Evolutionary conservation across 92 coral and sea anemone species (phyloP), one percentile per base, ranked within the genome.

Genomic region (Parazoanthus darwini): DNA sequence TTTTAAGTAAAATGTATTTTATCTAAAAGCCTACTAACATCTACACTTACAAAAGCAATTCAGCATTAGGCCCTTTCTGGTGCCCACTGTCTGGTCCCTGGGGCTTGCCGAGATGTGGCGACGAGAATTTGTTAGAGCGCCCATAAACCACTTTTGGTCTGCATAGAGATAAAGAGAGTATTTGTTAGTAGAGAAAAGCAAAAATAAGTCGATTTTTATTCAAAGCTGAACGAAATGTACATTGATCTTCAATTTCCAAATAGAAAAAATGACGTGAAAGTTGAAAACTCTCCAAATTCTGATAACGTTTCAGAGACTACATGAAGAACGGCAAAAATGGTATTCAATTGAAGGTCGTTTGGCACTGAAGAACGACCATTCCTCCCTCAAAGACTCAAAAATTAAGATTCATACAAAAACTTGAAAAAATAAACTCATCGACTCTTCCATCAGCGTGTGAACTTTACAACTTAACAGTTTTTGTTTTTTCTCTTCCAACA

Each of bases 71-170:
- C 13, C 96, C 96, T 42, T 85, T 80, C 2, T 85, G 87, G 59
- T 89, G 71, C 6, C 88, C 39, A 26, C 85, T 38, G 71, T 93
- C 91, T 0, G 96, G 90, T 75, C 96, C 96, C 35, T 38, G 86
- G 11, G 94, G 89, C 39, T 59, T 77, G 67, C 90, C 63, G 16
- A 90, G 87, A 35, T 91, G 71, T 10, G 91, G 73, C 25, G 96
- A 93, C 77, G 38, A 42, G 87, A 25, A 93, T 79, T 84, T 84
- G n/a, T 46, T 79, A 36, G 79, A 70, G 36, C 68, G 87, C 1
- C 65, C 44, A 71, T 71, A 70, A 20, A 18, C 79, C 39, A 71
- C 66, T 8, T 46, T 84, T 15, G 78, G 65, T 33, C 78, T 71
- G 70, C 26, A 14, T 26, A 6, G 25, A 63, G n/a, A 3, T 54